Evolutionary conservation across 2,888 invertebrate species (phyloP).

Genomic region (Halocaridina rubra): DNA sequence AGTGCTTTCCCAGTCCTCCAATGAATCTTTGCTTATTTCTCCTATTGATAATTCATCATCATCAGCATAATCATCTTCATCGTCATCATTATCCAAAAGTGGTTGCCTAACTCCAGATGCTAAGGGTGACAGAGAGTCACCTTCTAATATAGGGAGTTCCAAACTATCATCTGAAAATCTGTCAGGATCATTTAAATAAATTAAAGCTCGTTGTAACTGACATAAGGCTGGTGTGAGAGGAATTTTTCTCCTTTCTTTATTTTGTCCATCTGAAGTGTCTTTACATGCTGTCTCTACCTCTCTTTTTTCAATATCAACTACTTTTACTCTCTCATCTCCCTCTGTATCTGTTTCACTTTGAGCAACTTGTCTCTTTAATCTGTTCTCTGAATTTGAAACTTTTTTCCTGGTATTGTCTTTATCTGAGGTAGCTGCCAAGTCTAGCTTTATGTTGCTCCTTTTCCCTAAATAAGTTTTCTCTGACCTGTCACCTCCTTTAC

Average conservation of each 20-base stretch:
- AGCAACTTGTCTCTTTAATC: not conserved
- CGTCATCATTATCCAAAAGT: not conserved
- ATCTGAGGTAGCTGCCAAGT: too few relatives aligned
- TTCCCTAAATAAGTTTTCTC: too few relatives aligned
- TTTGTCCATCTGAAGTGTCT: not conserved
- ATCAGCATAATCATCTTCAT: too few relatives aligned
- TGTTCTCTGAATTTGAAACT: not conserved
- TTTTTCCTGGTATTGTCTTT: not conserved
- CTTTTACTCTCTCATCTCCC: not conserved
- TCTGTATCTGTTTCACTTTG: not conserved
- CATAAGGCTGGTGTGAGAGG: slow-evolving; percentile 24
- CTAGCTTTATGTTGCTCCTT: too few relatives aligned
- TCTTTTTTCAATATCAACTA: not conserved
- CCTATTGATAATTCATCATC: slow-evolving; percentile 39
- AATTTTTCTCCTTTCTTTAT: slow-evolving; percentile 22
- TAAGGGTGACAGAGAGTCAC: not conserved
- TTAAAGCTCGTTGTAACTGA: not conserved
- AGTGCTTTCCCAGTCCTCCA: slow-evolving; percentile 37
- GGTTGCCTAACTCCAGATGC: not conserved
- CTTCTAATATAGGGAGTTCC: slow-evolving; percentile 17
- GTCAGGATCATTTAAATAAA: slow-evolving; percentile 18
- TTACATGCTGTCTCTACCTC: not conserved
- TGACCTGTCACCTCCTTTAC: too few relatives aligned
- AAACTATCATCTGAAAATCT: slow-evolving; percentile 57
- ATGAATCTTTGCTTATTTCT: slow-evolving; percentile 46